Evolutionary conservation across 2,797 vertebrate species (phyloP).

Genomic region (Smutsia gigantea): DNA sequence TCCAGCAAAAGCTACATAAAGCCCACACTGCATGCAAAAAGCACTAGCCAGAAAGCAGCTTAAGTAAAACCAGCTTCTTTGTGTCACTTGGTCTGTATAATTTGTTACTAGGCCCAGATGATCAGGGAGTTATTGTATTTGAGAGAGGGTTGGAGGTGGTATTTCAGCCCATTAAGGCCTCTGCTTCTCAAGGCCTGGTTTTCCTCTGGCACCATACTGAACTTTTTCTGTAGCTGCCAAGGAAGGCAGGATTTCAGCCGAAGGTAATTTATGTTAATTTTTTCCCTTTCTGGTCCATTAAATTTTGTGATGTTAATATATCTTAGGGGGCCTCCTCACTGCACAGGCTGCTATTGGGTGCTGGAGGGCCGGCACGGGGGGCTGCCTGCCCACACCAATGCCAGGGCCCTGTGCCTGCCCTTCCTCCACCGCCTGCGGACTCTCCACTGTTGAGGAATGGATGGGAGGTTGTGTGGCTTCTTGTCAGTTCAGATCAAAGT

Average conservation of each 20-base stretch:
- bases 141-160: slow-evolving; percentile 13
- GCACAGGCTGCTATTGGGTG: background rate
- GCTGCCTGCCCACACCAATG: rapidly evolving
- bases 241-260: slow-evolving; percentile 54
- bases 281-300: slow-evolving; percentile 76
- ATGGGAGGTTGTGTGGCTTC: background rate
- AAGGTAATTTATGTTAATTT: slow-evolving; percentile 82
- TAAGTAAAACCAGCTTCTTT: background rate
- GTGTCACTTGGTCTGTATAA: background rate
- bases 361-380: background rate
- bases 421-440: background rate
- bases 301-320: slow-evolving; percentile 81
- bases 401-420: background rate
- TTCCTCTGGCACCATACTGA: slow-evolving; percentile 20
- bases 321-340: slow-evolving; percentile 71
- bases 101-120: background rate
- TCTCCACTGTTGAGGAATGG: background rate
- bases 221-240: slow-evolving; percentile 67
- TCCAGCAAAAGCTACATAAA: background rate
- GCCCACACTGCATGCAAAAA: background rate
- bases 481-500: background rate
- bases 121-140: slow-evolving; percentile 47
- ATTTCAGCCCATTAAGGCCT: slow-evolving; percentile 61
- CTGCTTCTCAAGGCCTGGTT: slow-evolving; percentile 62
- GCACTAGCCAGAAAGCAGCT: background rate